Evolutionary conservation across 2,113 vertebrate species (phyloP), one percentile per base, ranked within the genome.

Genomic region (Connochaetes taurinus): DNA sequence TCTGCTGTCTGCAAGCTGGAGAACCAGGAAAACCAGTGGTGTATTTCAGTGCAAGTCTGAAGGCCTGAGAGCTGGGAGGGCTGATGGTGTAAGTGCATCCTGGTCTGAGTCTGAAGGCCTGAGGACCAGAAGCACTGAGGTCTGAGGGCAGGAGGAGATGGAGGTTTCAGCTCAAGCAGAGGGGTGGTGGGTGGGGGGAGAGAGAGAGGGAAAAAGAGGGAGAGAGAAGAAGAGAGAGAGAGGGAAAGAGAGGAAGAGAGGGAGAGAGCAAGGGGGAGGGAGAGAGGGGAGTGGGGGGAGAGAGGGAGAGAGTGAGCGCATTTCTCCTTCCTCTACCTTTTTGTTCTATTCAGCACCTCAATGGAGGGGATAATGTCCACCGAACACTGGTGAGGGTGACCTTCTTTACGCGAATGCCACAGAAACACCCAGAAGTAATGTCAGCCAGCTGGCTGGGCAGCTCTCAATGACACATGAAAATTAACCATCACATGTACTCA

Each of bases 301-400:
- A 13, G 58, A 58, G 57, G 5, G 25, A 5, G 57, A 12, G 58
- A 13, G 58, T 2, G 2, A 29, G 27, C 2, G 11, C 5, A 5
- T 87, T 57, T 17, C n/a, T 76, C 27, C 58, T 58, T 50, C 31
- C 4, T 45, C 29, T 0, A 8, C 36, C 47, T 91, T 91, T 89
- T 15, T 86, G 45, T 95, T 53, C 55, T 45, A 7, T 55, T 76
- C 29, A 45, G 64, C 27, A 25, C 55, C 45, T 87, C 55, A 53
- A 9, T 14, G 16, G 29, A 29, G 60, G n/a, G 16, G 88, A 36
- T 55, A 25, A 86, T 47, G 71, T 31, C 23, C 50, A 45, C 36
- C 1, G 6, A 52, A n/a, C 16, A 9, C 2, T 29, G 36, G 5
- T 40, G 23, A 80, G 31, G 31, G 57, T 1, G 1, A 5, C n/a